These are phyloP conservation scores for Micromys minutus DNA, from an alignment of 2,113 vertebrate genomes.

Conservation along the genomic window DNA sequence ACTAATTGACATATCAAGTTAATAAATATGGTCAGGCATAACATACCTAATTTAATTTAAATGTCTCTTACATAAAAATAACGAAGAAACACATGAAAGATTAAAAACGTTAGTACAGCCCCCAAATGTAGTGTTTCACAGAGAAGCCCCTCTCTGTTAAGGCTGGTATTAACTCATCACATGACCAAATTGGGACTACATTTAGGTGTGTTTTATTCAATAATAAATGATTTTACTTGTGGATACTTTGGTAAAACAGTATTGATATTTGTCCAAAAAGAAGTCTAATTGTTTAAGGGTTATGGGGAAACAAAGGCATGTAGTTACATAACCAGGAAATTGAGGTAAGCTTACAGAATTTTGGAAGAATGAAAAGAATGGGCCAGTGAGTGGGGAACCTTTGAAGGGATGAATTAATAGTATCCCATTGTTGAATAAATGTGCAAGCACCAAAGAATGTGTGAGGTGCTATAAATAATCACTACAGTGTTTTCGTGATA, in stretches of 20 bases:
- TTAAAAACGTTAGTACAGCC: constrained; percentile 61
- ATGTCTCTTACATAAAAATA: constrained; percentile 69
- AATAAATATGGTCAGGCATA: constrained; percentile 64
- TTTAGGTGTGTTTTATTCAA: background rate
- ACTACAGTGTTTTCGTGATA: background rate
- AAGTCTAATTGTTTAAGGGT: background rate
- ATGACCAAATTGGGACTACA: background rate
- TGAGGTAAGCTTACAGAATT: background rate
- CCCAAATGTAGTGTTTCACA: constrained; percentile 17
- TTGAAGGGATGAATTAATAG: background rate
- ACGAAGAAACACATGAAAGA: constrained; percentile 54
- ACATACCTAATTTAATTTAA: constrained; percentile 54
- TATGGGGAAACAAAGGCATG: background rate
- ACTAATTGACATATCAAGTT: constrained; percentile 66
- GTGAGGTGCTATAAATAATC: background rate
- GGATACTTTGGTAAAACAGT: background rate
- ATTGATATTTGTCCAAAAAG: background rate
- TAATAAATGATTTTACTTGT: constrained; percentile 33
- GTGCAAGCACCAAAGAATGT: background rate
- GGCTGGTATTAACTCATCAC: background rate
- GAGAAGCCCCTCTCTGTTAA: background rate
- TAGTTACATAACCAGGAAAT: background rate
- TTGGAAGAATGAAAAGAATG: rapidly evolving
- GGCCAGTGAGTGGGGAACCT: background rate
- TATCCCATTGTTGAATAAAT: background rate